These are phyloP conservation scores for Propithecus coquereli DNA, from an alignment of 2,113 vertebrate genomes.

Conservation along the genomic window DNA sequence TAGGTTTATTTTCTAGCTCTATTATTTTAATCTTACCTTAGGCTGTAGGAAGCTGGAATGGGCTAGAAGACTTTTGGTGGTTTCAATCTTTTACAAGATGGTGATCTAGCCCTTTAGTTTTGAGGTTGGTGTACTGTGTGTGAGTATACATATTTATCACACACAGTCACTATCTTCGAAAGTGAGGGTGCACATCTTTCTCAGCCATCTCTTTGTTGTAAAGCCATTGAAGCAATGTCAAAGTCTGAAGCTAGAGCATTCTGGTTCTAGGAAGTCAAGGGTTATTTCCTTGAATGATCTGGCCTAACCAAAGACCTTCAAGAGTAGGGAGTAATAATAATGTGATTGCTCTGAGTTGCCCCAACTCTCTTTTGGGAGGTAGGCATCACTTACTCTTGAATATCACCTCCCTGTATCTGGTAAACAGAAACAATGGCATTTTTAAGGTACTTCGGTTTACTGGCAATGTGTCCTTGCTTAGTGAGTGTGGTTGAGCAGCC, in stretches of 20 bases:
- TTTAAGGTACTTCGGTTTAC: not conserved
- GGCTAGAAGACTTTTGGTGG: not conserved
- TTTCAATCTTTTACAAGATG: slow-evolving; percentile 43
- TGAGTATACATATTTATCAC: slow-evolving; percentile 53
- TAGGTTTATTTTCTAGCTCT: slow-evolving; percentile 14
- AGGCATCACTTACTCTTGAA: not conserved
- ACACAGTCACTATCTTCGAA: slow-evolving; percentile 40
- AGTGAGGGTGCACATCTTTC: slow-evolving; percentile 57
- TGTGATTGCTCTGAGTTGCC: not conserved
- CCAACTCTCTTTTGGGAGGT: not conserved
- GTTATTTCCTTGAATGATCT: slow-evolving; percentile 2
- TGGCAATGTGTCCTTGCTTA: not conserved
- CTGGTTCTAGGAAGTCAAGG: not conserved
- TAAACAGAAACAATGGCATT: not conserved
- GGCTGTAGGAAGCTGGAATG: not conserved
- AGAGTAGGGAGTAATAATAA: not conserved
- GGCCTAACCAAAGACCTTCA: not conserved
- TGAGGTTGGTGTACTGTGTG: slow-evolving; percentile 53
- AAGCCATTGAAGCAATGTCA: slow-evolving; percentile 32
- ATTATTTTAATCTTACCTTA: slow-evolving; percentile 25
- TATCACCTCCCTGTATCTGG: not conserved
- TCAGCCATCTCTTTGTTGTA: slow-evolving; percentile 43
- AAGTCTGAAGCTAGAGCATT: slow-evolving; percentile 23
- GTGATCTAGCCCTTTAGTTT: slow-evolving; percentile 57
- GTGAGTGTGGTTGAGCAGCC: not conserved